Conservation (phyloP, 2,888 invertebrate genomes). For the Ypsolopha scabrella region DNA sequence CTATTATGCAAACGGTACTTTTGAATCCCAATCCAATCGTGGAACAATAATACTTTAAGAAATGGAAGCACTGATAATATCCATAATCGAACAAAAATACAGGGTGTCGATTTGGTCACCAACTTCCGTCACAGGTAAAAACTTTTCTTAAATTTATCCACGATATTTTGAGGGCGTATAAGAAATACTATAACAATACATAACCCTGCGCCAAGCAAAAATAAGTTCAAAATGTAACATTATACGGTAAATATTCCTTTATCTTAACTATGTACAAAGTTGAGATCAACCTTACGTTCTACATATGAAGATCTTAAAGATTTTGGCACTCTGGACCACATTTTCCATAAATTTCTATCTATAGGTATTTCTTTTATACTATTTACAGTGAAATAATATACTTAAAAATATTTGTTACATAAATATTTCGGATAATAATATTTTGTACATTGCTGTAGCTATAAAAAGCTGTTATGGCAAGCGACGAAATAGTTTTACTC, state of each 20-base stretch:
- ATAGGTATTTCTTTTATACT: not conserved
- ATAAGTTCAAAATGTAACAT: slow-evolving; percentile 3
- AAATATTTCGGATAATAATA: not conserved
- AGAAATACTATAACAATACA: not conserved
- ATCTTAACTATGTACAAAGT: slow-evolving; percentile 48
- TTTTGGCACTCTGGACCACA: slow-evolving; percentile 67
- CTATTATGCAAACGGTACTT: too few species aligned
- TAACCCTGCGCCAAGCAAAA: not conserved
- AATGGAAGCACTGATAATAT: too few species aligned
- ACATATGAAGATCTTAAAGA: slow-evolving; percentile 56
- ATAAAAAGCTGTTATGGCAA: slow-evolving; percentile 8
- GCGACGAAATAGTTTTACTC: slow-evolving; percentile 3
- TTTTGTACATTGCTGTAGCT: not conserved
- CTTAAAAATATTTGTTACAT: too few species aligned
- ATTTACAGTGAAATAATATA: not conserved
- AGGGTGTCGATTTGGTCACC: too few species aligned
- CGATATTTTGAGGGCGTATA: too few species aligned
- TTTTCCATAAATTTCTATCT: slow-evolving; percentile 9
- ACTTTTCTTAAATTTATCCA: too few species aligned
- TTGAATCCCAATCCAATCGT: too few species aligned
- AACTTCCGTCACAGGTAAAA: too few species aligned
- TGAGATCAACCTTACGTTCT: slow-evolving; percentile 62
- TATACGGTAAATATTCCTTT: slow-evolving; percentile 23
- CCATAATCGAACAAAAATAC: too few species aligned
- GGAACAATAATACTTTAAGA: too few species aligned